Conservation (phyloP, 1,140 invertebrate genomes). For the Melanaphis sacchari region DNA sequence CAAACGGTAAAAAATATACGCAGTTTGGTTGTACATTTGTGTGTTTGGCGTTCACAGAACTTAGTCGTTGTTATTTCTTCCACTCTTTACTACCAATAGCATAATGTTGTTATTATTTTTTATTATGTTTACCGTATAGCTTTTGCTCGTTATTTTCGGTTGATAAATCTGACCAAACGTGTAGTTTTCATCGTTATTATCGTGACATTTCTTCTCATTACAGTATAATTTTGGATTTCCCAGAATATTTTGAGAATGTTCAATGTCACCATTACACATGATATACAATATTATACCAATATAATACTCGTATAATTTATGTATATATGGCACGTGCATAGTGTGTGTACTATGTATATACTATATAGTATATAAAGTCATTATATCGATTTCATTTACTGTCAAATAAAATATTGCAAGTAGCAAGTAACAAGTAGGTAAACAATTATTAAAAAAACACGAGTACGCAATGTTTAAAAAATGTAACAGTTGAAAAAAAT, state of each 20-base stretch:
- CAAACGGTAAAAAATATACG: neutral
- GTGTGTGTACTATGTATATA: neutral
- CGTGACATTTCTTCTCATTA: constrained; percentile 10
- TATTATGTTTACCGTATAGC: constrained; percentile 26
- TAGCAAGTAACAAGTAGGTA: neutral
- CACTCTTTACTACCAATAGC: neutral
- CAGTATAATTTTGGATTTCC: neutral
- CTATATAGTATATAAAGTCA: neutral
- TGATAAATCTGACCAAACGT: neutral
- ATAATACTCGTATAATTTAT: neutral
- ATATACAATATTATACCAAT: neutral
- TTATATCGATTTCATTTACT: neutral
- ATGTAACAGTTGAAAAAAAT: neutral
- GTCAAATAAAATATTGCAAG: neutral
- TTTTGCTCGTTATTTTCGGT: constrained; percentile 24
- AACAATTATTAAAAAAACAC: neutral
- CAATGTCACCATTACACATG: neutral
- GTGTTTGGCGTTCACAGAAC: neutral
- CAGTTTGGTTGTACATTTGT: neutral
- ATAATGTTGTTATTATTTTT: constrained; percentile 26
- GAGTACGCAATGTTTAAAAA: neutral
- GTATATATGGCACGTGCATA: neutral
- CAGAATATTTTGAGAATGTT: neutral
- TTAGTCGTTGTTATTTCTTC: neutral
- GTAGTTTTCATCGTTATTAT: neutral